These are phyloP conservation scores for Criorhina ranunculi DNA, from an alignment of 2,888 invertebrate species.

Conservation along the genomic window DNA sequence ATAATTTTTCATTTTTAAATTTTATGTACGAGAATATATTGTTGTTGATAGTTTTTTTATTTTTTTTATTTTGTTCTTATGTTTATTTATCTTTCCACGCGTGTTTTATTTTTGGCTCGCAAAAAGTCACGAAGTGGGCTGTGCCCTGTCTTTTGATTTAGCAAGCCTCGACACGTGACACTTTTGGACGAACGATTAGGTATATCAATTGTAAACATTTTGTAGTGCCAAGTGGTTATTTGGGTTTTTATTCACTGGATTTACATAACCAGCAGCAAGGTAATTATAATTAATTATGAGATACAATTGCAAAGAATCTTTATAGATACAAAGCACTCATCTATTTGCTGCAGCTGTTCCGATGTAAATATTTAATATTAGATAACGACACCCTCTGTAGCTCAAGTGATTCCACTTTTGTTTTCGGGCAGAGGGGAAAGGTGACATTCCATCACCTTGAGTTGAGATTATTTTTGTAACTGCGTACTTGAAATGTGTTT, in stretches of 20 bases:
- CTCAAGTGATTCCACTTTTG: conserved; percentile 50
- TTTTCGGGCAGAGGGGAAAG: conserved; percentile 2
- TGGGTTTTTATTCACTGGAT: conserved; percentile 11
- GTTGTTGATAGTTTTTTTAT: neutral
- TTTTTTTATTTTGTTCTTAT: conserved; percentile 35
- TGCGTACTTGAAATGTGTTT: conserved; percentile 16
- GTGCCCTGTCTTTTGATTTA: conserved; percentile 1
- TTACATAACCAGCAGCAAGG: conserved; percentile 27
- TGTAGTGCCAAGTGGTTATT: conserved; percentile 2
- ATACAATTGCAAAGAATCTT: conserved; percentile 21
- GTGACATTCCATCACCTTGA: conserved; percentile 4
- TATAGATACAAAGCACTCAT: conserved; percentile 9
- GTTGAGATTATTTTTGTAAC: conserved; percentile 18
- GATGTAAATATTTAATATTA: conserved; percentile 49
- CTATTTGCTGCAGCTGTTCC: conserved; percentile 46
- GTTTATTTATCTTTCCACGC: conserved; percentile 25
- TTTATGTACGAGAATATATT: neutral
- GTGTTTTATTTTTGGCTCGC: conserved; percentile 37
- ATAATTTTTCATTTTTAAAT: conserved; percentile 7
- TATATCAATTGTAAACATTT: conserved; percentile 20
- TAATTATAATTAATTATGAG: conserved; percentile 43
- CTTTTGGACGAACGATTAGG: neutral
- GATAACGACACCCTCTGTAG: conserved; percentile 29
- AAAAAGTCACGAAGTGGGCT: conserved; percentile 21
- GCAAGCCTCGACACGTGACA: conserved; percentile 29